phyloP scores from a whole-genome alignment of 53 echinoderm and acorn worm genomes.

The Stichopus horrens region DNA sequence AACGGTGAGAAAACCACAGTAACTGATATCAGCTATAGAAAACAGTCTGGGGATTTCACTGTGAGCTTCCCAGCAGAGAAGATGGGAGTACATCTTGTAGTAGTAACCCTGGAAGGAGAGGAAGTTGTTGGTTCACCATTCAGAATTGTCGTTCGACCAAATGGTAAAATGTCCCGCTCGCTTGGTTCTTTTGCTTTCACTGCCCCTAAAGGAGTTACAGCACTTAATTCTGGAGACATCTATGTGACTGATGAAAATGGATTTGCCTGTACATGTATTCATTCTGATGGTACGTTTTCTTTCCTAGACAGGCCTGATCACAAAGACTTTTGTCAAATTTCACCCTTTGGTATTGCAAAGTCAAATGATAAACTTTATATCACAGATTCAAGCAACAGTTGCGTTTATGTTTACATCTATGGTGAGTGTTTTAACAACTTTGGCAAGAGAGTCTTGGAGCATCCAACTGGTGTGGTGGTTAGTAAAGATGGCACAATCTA shows the following conservation, averaged over 20 bases:
- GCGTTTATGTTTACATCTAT: not conserved
- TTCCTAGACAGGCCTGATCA: not conserved
- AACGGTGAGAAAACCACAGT: not conserved
- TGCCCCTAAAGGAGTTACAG: not conserved
- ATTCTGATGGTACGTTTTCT: not conserved
- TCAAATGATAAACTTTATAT: not conserved
- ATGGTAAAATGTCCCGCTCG: not conserved
- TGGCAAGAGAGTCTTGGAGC: conserved; percentile 14
- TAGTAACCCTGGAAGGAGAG: not conserved
- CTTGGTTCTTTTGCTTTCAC: not conserved
- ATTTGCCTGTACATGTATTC: not conserved
- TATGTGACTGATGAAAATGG: not conserved
- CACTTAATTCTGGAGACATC: not conserved
- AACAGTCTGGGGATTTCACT: not conserved
- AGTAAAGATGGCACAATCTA: conserved; percentile 5
- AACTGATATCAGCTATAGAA: not conserved
- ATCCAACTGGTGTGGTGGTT: conserved; percentile 15
- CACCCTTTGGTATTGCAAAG: conserved; percentile 14
- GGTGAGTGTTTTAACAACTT: not conserved
- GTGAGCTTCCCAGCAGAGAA: not conserved
- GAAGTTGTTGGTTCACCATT: conserved; percentile 3
- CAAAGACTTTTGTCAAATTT: not conserved
- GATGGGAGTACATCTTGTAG: not conserved
- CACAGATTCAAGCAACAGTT: not conserved
- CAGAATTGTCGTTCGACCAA: conserved; percentile 15